Evolutionary conservation across 2,888 invertebrate genomes (phyloP).

Genomic region (Pseudeuparius sepicola): DNA sequence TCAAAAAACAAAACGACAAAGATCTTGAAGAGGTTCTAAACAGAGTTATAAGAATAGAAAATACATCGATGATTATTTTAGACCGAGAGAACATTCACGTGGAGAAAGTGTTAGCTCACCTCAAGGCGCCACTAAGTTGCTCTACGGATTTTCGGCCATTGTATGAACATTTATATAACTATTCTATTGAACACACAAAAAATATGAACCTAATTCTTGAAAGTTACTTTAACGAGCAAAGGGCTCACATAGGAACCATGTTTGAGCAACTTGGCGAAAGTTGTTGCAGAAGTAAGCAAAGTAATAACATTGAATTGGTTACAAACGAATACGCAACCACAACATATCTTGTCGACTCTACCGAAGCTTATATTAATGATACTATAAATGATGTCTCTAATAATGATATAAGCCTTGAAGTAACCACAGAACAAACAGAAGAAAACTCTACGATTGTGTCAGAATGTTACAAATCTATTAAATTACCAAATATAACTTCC

Average conservation of each 20-base stretch:
- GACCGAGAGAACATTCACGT: constrained; percentile 18
- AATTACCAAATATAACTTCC: constrained; percentile 28
- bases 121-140: background rate
- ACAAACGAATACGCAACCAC: background rate
- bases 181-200: constrained; percentile 11
- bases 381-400: too few species aligned
- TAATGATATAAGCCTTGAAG: too few species aligned
- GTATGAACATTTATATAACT: constrained; percentile 5
- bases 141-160: background rate
- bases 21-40: constrained; percentile 33
- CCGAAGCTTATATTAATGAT: too few species aligned
- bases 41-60: constrained; percentile 30
- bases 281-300: too few species aligned
- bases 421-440: background rate
- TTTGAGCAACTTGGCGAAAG: constrained; percentile 12
- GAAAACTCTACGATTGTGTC: background rate
- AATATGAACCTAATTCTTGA: constrained; percentile 16
- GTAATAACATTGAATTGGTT: background rate
- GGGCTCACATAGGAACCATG: constrained; percentile 17
- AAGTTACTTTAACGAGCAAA: constrained; percentile 20
- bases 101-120: constrained; percentile 12
- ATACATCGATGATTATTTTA: constrained; percentile 25
- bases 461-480: too few species aligned
- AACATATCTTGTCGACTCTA: background rate
- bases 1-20: too few species aligned